Conservation (phyloP, 2,113 vertebrate species). For the Cricetomys ansorgei region DNA sequence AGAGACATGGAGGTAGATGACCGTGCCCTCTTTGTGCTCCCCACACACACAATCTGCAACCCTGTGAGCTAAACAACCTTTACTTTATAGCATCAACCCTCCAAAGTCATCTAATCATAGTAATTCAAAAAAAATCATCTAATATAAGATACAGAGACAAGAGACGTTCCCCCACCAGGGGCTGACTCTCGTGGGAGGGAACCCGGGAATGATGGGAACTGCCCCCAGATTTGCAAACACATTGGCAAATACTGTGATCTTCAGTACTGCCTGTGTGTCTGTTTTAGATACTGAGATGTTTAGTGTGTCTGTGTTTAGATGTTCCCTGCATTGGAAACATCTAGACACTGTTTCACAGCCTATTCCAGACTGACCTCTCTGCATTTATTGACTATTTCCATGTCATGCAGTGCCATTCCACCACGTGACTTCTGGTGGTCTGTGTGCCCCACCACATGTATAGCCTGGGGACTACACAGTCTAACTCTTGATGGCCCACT, state of each 20-base stretch:
- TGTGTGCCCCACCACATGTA: rapidly evolving
- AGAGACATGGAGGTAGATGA: no score
- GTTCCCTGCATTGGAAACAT: background rate
- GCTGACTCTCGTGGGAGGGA: background rate
- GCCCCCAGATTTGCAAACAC: background rate
- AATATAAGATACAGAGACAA: background rate
- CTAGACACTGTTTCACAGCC: background rate
- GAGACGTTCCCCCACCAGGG: rapidly evolving
- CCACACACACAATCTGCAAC: background rate
- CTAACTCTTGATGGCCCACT: background rate
- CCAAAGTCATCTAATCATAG: background rate
- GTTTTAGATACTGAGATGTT: no score
- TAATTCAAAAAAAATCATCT: background rate
- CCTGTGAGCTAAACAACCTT: background rate
- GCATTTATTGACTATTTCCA: background rate
- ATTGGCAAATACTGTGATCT: background rate
- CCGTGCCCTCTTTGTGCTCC: no score
- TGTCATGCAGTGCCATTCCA: background rate
- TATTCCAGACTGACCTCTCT: background rate
- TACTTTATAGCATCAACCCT: background rate
- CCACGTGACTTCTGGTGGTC: no score
- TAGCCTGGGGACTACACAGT: rapidly evolving
- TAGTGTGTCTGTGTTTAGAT: background rate
- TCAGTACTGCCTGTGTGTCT: background rate
- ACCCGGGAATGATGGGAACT: background rate